These are phyloP conservation scores for Linurgus olivaceus DNA, from an alignment of 2,797 vertebrate species.

Conservation along the genomic window DNA sequence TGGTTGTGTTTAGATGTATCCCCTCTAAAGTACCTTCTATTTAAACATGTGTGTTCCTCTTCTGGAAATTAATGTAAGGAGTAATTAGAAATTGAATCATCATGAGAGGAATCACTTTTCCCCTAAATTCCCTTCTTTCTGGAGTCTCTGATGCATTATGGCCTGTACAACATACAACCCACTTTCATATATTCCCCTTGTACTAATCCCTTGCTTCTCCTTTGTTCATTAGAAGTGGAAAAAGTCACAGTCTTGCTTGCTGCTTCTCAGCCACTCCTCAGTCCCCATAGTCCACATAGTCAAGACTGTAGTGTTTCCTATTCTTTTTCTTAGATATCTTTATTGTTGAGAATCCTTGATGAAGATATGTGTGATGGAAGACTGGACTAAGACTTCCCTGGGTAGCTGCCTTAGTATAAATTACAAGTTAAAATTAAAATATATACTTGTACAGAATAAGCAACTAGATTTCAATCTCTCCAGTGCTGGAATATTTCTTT, in stretches of 20 bases:
- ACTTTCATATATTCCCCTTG: not conserved
- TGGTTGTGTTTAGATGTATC: not conserved
- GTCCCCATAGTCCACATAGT: not conserved
- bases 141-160: not conserved
- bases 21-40: not conserved
- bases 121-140: not conserved
- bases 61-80: not conserved
- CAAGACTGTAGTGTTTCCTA: not conserved
- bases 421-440: slow-evolving; percentile 17
- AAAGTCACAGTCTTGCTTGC: not conserved
- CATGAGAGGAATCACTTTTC: not conserved
- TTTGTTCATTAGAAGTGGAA: not conserved
- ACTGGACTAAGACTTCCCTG: not conserved
- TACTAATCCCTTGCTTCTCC: not conserved
- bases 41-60: not conserved
- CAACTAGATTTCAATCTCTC: not conserved
- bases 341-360: not conserved
- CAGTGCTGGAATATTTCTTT: not conserved
- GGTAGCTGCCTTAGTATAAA: not conserved
- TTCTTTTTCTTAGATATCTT: not conserved
- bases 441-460: not conserved
- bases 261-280: not conserved
- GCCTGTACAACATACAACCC: not conserved
- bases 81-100: not conserved
- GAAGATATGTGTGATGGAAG: not conserved